Base-by-base conservation (phyloP, 1,140 invertebrate genomes). In the Pseudoatta argentina region DNA sequence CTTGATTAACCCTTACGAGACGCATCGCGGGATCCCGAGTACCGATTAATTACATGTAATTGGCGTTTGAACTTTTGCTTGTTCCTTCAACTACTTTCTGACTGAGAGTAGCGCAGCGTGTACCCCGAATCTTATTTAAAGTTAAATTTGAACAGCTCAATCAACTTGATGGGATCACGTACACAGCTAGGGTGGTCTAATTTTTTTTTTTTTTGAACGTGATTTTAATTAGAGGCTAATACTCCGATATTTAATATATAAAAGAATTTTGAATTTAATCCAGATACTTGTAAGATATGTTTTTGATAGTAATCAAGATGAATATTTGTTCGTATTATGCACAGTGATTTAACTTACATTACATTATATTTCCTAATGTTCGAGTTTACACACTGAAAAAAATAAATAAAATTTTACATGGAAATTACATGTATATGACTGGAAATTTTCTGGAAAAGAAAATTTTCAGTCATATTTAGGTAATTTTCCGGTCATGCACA, bases 21-120 rank as follows among this genome's bases (percentile, higher is more conserved):
- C 24, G 39, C 53, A 53, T 18, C 48, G 53, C 66, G 34, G 64
- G 14, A 73, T 48, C 14, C 27, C 18, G 69, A 30, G 24, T 16
- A 71, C 55, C 55, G 69, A 75, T 83, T 83, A 83, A 83, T 83
- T 83, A 61, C 55, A 14, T 34, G 69, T 83, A 83, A 83, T 83
- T 83, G 69, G 55, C 69, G 44, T 57, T 57, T n/a, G 73, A 44
- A 48, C 27, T 85, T 55, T 78, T 85, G 30, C 76, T 78, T 57
- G 48, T 69, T 78, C 30, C 21, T 85, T 78, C 44, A 44, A 75
- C 18, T 21, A 72, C 34, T 66, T 73, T 82, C 30, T 18, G 24
- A 57, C 10, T 71, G 53, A 73, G 21, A 51, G 44, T 51, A 73
- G 12, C 39, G 8, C 24, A 18, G 24, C 18, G n/a, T 24, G 48